Conservation (phyloP, 2,797 vertebrate species). For the Epinephelus malabaricus region DNA sequence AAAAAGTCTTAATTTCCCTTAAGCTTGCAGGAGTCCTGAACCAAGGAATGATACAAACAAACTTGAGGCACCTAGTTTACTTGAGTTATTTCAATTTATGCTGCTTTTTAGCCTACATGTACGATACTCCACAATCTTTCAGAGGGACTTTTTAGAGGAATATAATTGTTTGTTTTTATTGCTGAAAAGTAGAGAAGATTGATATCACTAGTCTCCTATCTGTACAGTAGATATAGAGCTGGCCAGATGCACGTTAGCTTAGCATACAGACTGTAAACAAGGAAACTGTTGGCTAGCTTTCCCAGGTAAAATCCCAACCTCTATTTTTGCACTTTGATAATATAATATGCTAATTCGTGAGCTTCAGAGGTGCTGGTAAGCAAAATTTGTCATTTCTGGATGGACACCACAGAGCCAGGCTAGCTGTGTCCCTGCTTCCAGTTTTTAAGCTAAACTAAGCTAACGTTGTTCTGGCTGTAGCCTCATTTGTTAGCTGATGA, state of each 20-base stretch:
- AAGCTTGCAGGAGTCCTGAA: too few species aligned
- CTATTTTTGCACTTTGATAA: too few species aligned
- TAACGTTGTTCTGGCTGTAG: too few species aligned
- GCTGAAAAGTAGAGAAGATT: neutral
- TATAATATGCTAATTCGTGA: neutral
- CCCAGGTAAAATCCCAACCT: neutral
- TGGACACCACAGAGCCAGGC: neutral
- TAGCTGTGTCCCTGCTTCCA: neutral
- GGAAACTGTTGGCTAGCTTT: neutral
- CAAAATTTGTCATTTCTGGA: neutral
- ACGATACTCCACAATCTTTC: neutral
- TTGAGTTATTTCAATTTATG: neutral
- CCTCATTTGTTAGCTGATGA: too few species aligned
- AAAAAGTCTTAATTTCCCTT: too few species aligned
- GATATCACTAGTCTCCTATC: too few species aligned
- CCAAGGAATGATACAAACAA: neutral
- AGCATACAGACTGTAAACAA: neutral
- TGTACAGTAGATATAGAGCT: neutral
- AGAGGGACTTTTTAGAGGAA: neutral
- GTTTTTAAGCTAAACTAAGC: slow-evolving; percentile 5
- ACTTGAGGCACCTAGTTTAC: neutral
- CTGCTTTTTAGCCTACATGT: too few species aligned
- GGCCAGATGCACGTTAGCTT: neutral
- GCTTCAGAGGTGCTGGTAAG: neutral
- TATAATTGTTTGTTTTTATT: neutral